These are phyloP conservation scores for Garrulus glandarius DNA, from an alignment of 2,797 vertebrate species.

Conservation along the genomic window DNA sequence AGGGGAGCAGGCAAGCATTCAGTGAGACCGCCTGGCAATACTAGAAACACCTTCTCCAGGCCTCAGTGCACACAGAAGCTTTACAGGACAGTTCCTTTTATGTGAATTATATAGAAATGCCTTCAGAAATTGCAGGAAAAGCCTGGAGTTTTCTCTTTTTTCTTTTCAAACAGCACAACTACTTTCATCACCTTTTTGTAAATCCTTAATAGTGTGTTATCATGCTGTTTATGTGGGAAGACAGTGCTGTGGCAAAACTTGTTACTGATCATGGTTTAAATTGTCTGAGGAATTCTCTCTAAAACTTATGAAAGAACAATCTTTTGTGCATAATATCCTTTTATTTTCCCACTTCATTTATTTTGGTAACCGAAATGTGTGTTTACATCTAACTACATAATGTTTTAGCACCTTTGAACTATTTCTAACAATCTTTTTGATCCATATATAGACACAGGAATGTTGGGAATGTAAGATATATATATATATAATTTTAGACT, in stretches of 20 bases:
- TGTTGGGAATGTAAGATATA: not conserved
- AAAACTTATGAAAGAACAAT: slow-evolving; percentile 55
- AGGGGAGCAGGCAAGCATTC: not conserved
- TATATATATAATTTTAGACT: not conserved
- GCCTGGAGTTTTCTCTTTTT: not conserved
- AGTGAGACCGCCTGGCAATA: not conserved
- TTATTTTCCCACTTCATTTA: slow-evolving; percentile 56
- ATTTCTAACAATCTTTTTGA: slow-evolving; percentile 6
- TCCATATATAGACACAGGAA: not conserved
- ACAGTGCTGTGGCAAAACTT: slow-evolving; percentile 55
- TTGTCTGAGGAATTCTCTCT: slow-evolving; percentile 60
- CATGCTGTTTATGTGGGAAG: slow-evolving; percentile 43
- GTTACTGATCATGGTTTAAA: slow-evolving; percentile 66
- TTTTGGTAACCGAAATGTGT: slow-evolving; percentile 34
- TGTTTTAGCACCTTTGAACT: slow-evolving; percentile 36
- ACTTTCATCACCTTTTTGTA: not conserved
- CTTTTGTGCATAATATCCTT: slow-evolving; percentile 57
- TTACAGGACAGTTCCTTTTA: not conserved
- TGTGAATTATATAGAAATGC: not conserved
- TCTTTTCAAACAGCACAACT: not conserved
- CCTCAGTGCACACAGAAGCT: not conserved
- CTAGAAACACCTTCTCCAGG: not conserved
- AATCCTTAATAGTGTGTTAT: not conserved
- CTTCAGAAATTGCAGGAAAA: not conserved
- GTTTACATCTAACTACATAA: slow-evolving; percentile 29